Evolutionary conservation across 2,797 vertebrate species (phyloP), one percentile per base, ranked within the genome.

Genomic region (Acrossocheilus fasciatus): DNA sequence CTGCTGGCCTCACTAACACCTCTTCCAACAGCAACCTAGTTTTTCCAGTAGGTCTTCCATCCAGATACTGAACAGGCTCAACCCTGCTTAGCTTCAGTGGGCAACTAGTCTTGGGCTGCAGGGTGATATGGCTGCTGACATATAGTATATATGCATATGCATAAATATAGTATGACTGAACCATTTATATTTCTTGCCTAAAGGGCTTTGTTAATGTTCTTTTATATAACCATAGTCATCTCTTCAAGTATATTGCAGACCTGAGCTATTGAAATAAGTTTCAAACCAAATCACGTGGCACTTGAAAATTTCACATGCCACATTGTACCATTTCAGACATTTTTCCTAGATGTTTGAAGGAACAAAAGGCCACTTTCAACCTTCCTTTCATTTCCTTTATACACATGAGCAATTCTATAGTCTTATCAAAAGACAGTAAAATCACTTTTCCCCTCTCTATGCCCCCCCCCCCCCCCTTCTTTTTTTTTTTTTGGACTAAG

Each of bases 361-460:
- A 82, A 72, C 59, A 75, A 86, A 78, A 76, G 62, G 20, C 30
- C 68, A 14, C 23, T 82, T 87, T 84, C 34, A 41, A 30, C 20
- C 23, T 78, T 57, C 34, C 54, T 81, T 36, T 76, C 73, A 30
- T 84, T 88, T 87, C 52, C 75, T 83, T 85, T 69, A 73, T 81
- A 81, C 74, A 59, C 84, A 76, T 62, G 78, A 83, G 64, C 79
- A 50, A 64, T 86, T 72, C 69, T 43, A 81, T 41, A 62, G 81
- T 86, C 87, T 88, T 89, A 89, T 90, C 88, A 83, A 87, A 81
- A 59, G 82, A 84, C 73, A 82, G 69, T 81, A 62, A 86, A 91
- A 86, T 76, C 75, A 82, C 88, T 78, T 81, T 87, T 72, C 30
- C 41, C 20, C 34, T 26, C 43, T 66, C 47, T 64, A 75, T 45